These are phyloP conservation scores for Sclerurus mexicanus DNA, from an alignment of 2,113 vertebrate genomes.

Conservation along the genomic window DNA sequence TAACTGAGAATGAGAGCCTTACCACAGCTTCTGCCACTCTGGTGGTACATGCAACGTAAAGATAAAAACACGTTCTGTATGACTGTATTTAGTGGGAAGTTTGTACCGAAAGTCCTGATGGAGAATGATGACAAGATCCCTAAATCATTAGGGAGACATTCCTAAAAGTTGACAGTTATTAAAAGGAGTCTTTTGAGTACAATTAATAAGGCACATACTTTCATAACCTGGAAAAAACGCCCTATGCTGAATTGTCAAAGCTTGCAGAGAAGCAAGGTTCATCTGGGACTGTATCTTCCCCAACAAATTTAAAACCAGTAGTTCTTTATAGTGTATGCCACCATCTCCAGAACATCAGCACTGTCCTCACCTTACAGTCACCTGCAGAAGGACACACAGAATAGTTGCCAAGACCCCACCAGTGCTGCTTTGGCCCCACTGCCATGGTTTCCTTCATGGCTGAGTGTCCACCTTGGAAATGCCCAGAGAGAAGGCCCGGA, in stretches of 20 bases:
- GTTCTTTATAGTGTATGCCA: not conserved
- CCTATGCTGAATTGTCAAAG: not conserved
- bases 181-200: not conserved
- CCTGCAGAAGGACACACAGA: not conserved
- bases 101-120: not conserved
- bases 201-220: not conserved
- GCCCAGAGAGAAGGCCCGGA: not conserved
- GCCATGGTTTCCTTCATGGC: not conserved
- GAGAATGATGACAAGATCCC: not conserved
- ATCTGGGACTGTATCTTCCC: not conserved
- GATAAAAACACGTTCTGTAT: not conserved
- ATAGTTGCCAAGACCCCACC: not conserved
- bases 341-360: not conserved
- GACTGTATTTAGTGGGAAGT: not conserved
- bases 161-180: not conserved
- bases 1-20: slow-evolving; percentile 2
- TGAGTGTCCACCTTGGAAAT: not conserved
- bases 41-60: not conserved
- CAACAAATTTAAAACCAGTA: not conserved
- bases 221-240: not conserved
- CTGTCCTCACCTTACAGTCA: not conserved
- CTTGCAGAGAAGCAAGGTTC: not conserved
- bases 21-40: not conserved
- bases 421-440: not conserved
- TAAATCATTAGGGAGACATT: not conserved